These are phyloP conservation scores for Netelia fuscicornis DNA, from an alignment of 2,888 invertebrate species.

Conservation along the genomic window DNA sequence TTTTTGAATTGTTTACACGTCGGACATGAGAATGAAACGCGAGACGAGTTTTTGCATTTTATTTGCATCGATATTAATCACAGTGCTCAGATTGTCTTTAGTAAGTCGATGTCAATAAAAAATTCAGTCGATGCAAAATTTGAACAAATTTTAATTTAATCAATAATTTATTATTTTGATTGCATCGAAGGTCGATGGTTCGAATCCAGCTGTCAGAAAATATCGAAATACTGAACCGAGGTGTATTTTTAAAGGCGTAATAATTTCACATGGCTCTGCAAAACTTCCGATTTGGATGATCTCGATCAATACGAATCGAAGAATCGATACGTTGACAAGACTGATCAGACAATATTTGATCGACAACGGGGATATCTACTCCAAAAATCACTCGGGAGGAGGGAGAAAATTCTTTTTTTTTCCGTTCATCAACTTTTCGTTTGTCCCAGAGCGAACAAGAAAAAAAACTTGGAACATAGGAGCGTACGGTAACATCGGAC, in stretches of 20 bases:
- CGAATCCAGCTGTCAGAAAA: background rate
- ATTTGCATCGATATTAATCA: slow-evolving; percentile 2
- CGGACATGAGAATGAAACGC: background rate
- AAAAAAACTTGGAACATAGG: too few relatives aligned
- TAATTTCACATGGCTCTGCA: background rate
- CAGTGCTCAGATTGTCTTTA: background rate
- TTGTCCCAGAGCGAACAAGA: too few relatives aligned
- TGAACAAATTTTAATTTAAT: background rate
- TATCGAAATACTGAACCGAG: slow-evolving; percentile 22
- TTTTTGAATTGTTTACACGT: background rate
- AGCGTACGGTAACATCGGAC: too few relatives aligned
- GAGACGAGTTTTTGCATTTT: slow-evolving; percentile 20
- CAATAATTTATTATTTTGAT: background rate
- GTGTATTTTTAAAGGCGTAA: slow-evolving; percentile 16
- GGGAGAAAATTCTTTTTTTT: slow-evolving; percentile 15
- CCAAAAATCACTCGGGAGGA: too few relatives aligned
- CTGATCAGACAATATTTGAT: slow-evolving; percentile 10
- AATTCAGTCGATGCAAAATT: too few relatives aligned
- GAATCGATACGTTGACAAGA: slow-evolving; percentile 21
- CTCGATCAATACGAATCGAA: background rate
- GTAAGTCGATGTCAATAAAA: slow-evolving; percentile 8
- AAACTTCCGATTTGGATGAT: background rate
- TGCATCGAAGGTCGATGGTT: background rate
- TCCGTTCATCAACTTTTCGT: background rate
- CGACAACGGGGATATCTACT: background rate